Percentiles rank a stretch among this genome's conserved stretches.
These are phyloP conservation scores for Onthophagus taurus DNA, from an alignment of 1,140 invertebrate genomes.

Conservation along the genomic window DNA sequence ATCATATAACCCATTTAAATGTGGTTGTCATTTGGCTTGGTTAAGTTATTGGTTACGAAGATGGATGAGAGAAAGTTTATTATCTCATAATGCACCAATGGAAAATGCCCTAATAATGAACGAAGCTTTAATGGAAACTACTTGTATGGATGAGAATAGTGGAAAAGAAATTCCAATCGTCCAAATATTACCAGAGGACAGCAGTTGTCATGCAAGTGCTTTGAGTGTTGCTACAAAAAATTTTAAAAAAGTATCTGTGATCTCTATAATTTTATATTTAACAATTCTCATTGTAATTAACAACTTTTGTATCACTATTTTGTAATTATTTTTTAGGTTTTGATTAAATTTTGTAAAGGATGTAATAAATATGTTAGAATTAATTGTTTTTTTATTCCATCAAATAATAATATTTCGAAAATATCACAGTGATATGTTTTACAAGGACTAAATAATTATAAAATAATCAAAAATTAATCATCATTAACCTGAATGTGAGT, in stretches of 20 bases:
- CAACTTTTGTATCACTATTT: background rate
- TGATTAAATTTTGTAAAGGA: background rate
- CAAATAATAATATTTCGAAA: too few species aligned
- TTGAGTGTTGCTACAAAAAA: slow-evolving; percentile 43
- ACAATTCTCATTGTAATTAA: slow-evolving; percentile 8
- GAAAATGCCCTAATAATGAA: slow-evolving; percentile 43
- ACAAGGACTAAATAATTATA: too few species aligned
- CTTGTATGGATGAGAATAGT: slow-evolving; percentile 51
- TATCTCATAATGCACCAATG: slow-evolving; percentile 57
- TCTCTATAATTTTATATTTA: slow-evolving; percentile 16
- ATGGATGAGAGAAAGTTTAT: slow-evolving; percentile 68
- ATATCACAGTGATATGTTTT: too few species aligned
- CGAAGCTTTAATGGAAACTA: slow-evolving; percentile 43
- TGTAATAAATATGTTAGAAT: too few species aligned
- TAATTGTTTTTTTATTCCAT: too few species aligned
- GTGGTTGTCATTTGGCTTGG: slow-evolving; percentile 83
- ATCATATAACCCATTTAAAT: slow-evolving; percentile 72
- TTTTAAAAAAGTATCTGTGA: slow-evolving; percentile 29
- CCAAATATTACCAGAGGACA: slow-evolving; percentile 61
- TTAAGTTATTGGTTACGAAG: slow-evolving; percentile 77
- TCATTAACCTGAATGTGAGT: slow-evolving; percentile 21
- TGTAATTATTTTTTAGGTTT: background rate
- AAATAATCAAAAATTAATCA: background rate
- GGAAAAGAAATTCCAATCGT: slow-evolving; percentile 55
- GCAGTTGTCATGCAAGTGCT: slow-evolving; percentile 65